Evolutionary conservation across 2,113 vertebrate genomes (phyloP), one percentile per base, ranked within the genome.

Genomic region (Manacus vitellinus): DNA sequence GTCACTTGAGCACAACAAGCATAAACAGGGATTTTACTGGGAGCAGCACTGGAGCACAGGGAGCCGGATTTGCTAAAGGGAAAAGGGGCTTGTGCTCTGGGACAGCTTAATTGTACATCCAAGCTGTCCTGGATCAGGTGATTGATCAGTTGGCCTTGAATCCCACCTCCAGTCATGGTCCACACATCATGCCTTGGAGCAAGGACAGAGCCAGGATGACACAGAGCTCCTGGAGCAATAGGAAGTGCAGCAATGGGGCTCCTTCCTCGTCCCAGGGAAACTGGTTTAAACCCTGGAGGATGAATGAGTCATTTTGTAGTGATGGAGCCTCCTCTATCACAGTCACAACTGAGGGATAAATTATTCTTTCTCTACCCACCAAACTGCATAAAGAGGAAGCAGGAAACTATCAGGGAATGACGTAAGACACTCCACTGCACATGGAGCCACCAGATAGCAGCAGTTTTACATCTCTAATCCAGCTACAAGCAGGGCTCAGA

Each of bases 331-430:
- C 52, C 47, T 76, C 56, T 37, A 58, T 41, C 51, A 51, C 65
- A 79, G 52, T 30, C 87, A 92, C 88, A 92, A 43, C 61, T 46
- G 52, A 75, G 22, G 23, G 11, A 54, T 37, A 67, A 79, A 82
- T 72, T 31, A 51, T 63, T 39, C 74, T 51, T 67, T 67, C 47
- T 46, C 88, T 80, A 21, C 39, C 18, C 52, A 81, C 14, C 77
- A 78, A 71, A 78, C 35, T 72, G 82, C 78, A 90, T 51, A 66
- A 85, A 37, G 9, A 94, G 61, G 74, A 88, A 93, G 85, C 78
- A 67, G 49, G 75, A 84, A 35, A 62, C 27, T 22, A 76, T 39
- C 52, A 59, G 46, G 55, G 20, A 80, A 70, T 72, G 85, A 47
- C 54, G 61, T 66, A 55, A 88, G 67, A 52, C 28, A 72, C 52